Conservation (phyloP, 2,888 invertebrate species). For the Euplexia lucipara region DNA sequence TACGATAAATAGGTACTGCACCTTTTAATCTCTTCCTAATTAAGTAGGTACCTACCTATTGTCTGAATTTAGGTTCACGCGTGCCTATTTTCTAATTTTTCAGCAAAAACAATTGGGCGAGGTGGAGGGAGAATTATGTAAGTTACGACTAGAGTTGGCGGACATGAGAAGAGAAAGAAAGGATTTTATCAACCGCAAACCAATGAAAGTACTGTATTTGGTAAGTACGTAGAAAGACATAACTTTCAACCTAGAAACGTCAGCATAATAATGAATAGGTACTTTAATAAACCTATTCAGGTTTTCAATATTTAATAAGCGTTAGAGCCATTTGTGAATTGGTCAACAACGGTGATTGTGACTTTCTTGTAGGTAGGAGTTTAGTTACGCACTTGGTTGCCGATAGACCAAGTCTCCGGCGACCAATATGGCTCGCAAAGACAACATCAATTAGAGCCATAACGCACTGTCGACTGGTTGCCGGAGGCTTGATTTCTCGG, state of each 20-base stretch:
- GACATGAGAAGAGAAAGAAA: slow-evolving; percentile 77
- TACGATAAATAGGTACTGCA: too few species aligned
- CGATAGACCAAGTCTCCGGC: too few species aligned
- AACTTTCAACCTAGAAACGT: not conserved
- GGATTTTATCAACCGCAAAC: slow-evolving; percentile 65
- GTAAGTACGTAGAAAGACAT: slow-evolving; percentile 24
- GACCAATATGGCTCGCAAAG: too few species aligned
- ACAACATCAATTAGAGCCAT: too few species aligned
- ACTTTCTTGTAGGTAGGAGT: too few species aligned
- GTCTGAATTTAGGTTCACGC: not conserved
- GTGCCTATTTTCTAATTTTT: slow-evolving; percentile 21
- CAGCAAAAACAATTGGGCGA: slow-evolving; percentile 85
- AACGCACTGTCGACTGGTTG: too few species aligned
- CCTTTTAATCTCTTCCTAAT: not conserved
- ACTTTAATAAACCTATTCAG: too few species aligned
- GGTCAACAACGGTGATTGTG: too few species aligned
- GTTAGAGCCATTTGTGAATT: too few species aligned
- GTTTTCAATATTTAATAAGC: too few species aligned
- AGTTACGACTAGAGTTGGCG: slow-evolving; percentile 83
- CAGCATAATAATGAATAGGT: not conserved
- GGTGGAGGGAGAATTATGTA: slow-evolving; percentile 86
- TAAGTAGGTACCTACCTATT: not conserved
- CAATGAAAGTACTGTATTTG: slow-evolving; percentile 19
- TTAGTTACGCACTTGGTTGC: too few species aligned
- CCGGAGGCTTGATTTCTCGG: too few species aligned